phyloP scores from a whole-genome alignment of 2,888 invertebrate species.

The Hirtodrosophila duncani region DNA sequence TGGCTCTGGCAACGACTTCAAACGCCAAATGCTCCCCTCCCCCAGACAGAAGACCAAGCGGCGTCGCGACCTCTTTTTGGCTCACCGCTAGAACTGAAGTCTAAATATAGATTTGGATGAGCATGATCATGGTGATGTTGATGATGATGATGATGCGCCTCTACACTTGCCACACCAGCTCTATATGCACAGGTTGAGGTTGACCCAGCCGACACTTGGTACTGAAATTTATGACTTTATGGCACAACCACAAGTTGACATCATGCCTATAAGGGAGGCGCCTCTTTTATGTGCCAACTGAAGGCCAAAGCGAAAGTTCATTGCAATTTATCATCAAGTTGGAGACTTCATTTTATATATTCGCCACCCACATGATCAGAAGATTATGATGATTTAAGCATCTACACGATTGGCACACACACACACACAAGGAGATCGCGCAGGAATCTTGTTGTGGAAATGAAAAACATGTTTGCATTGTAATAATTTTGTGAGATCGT shows the following conservation, averaged over 20 bases:
- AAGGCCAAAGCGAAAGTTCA: constrained; percentile 65
- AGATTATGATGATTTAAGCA: no score
- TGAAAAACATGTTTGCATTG: neutral
- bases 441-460: neutral
- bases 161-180: constrained; percentile 8
- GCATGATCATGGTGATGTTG: constrained; percentile 29
- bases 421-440: no score
- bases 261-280: no score
- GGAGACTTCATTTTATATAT: constrained; percentile 18
- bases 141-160: no score
- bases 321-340: constrained; percentile 51
- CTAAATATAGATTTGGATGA: constrained; percentile 49
- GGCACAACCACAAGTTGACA: neutral
- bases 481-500: neutral
- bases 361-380: constrained; percentile 34
- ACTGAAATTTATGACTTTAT: constrained; percentile 1
- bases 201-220: constrained; percentile 25
- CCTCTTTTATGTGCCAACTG: constrained; percentile 55
- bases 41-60: constrained; percentile 11
- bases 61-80: constrained; percentile 55
- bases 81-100: constrained; percentile 28
- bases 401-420: no score
- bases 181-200: constrained; percentile 19
- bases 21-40: constrained; percentile 38
- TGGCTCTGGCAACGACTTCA: constrained; percentile 50